phyloP scores from a whole-genome alignment of 1,140 invertebrate genomes.

The Druon quercuslanigerum region DNA sequence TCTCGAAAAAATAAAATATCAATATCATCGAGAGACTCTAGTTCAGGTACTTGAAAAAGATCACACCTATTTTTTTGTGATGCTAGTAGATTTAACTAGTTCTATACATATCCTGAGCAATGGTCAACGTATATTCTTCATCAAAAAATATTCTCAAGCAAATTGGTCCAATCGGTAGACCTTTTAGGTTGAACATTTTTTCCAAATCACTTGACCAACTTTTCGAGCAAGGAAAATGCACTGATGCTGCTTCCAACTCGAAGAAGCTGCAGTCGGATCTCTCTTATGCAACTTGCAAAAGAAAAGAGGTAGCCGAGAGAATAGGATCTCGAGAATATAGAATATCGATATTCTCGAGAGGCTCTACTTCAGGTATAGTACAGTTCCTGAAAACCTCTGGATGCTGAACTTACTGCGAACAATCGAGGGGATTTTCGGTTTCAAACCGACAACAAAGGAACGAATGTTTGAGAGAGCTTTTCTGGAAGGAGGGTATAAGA shows the following conservation, averaged over 20 bases:
- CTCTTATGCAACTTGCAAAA: conserved; percentile 14
- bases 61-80: no score
- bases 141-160: no score
- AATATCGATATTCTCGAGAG: conserved; percentile 19
- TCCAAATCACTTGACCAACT: no score
- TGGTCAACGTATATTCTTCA: no score
- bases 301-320: neutral
- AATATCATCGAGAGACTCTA: conserved; percentile 7
- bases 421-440: conserved; percentile 4
- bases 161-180: no score
- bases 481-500: neutral
- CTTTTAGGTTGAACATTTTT: no score
- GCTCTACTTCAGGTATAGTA: conserved; percentile 6
- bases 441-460: conserved; percentile 6
- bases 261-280: conserved; percentile 8
- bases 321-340: neutral
- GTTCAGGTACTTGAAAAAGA: neutral
- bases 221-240: conserved; percentile 55
- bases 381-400: neutral
- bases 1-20: neutral
- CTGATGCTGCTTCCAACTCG: conserved; percentile 31
- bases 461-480: conserved; percentile 11
- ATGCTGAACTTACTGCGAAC: conserved; percentile 15
- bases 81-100: no score
- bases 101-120: no score